phyloP scores from a whole-genome alignment of 2,888 invertebrate species.

The Archaeoteleia sp. region DNA sequence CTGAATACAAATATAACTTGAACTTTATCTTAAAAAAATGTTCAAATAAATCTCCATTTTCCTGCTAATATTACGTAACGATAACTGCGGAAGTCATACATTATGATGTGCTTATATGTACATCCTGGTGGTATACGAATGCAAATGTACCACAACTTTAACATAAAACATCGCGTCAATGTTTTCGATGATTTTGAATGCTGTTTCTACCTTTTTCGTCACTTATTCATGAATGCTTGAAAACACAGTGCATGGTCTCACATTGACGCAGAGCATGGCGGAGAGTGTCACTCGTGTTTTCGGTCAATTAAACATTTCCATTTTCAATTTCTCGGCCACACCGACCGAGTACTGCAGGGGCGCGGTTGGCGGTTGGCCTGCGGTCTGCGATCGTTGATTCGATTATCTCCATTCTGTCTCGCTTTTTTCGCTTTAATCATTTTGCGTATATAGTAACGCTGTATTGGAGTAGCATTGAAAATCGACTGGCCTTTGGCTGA shows the following conservation, averaged over 20 bases:
- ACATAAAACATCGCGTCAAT: constrained; percentile 10
- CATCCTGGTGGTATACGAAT: constrained; percentile 19
- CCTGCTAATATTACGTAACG: neutral
- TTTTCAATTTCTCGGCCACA: constrained; percentile 71
- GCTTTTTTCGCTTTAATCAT: constrained; percentile 51
- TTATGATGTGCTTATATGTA: neutral
- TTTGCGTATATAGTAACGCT: constrained; percentile 9
- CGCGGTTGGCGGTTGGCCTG: constrained; percentile 66
- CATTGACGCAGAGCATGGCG: constrained; percentile 29
- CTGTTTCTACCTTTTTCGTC: constrained; percentile 42
- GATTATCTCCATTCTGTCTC: constrained; percentile 65
- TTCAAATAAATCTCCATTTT: neutral
- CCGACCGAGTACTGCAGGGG: constrained; percentile 57
- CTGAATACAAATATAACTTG: too few relatives aligned
- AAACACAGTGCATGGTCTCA: constrained; percentile 43
- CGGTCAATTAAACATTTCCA: constrained; percentile 73
- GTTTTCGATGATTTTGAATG: constrained; percentile 19
- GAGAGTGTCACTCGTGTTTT: constrained; percentile 63
- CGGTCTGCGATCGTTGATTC: constrained; percentile 72
- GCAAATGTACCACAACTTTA: neutral
- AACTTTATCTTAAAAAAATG: neutral
- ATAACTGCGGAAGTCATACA: neutral
- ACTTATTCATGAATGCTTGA: constrained; percentile 43
- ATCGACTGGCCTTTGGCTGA: neutral
- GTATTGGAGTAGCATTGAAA: constrained; percentile 20